A percentile compares a stretch with the other conserved stretches of the same genome.
Conservation (phyloP, 2,888 invertebrate species). For the Sphecodes monilicornis region DNA sequence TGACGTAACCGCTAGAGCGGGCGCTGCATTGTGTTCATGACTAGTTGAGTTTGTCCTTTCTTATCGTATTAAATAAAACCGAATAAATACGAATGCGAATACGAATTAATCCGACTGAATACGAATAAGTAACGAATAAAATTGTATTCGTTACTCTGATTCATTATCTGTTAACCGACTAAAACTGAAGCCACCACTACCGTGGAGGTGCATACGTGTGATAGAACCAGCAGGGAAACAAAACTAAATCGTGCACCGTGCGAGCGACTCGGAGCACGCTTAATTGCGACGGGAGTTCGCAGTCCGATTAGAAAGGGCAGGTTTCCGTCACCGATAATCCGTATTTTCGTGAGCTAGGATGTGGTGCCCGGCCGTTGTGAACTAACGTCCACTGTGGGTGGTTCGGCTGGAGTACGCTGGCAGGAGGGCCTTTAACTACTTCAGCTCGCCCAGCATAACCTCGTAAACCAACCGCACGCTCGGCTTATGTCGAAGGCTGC, state of each 20-base stretch:
- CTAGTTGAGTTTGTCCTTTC: too few relatives aligned
- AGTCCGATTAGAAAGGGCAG: slow-evolving; percentile 34
- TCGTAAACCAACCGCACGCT: slow-evolving; percentile 67
- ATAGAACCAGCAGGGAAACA: not conserved
- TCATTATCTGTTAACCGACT: too few relatives aligned
- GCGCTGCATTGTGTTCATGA: too few relatives aligned
- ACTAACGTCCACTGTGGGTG: slow-evolving; percentile 24
- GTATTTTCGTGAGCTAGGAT: slow-evolving; percentile 23
- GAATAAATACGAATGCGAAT: too few relatives aligned
- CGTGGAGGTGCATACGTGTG: too few relatives aligned
- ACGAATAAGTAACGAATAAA: too few relatives aligned
- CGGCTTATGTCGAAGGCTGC: slow-evolving; percentile 54
- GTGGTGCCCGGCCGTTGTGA: slow-evolving; percentile 9
- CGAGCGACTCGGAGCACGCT: not conserved
- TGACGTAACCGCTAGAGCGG: too few relatives aligned
- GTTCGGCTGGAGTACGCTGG: slow-evolving; percentile 15
- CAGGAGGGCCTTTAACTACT: slow-evolving; percentile 60
- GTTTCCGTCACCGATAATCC: slow-evolving; percentile 29
- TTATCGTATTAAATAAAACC: too few relatives aligned
- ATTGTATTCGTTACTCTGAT: too few relatives aligned
- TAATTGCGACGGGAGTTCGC: slow-evolving; percentile 7
- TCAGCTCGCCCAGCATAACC: slow-evolving; percentile 62
- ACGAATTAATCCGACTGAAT: too few relatives aligned
- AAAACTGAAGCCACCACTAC: too few relatives aligned
- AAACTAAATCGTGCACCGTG: not conserved